Base-by-base conservation (phyloP, 2,797 vertebrate genomes). In the Harpagifer antarcticus region DNA sequence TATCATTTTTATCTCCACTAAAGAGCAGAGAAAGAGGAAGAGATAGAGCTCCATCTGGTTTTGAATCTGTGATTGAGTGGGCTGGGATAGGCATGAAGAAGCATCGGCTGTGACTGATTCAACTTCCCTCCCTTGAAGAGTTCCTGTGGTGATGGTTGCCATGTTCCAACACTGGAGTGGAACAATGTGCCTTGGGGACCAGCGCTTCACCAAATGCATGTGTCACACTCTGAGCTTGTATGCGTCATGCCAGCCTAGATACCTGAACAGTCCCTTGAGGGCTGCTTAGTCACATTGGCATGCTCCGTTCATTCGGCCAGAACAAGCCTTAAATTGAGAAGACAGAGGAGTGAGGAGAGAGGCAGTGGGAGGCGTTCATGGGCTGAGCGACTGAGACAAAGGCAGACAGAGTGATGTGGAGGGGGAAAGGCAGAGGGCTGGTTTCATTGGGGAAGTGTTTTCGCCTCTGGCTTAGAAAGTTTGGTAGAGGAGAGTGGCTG, bases 181-280 rank as follows among this genome's bases (percentile, higher is more conserved):
- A 92, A 89, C 89, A 91, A 88, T 87, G 83, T 33, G 89, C 91
- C 89, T 73, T 37, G 7, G 90, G 87, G 82, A 85, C 71, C 83
- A 62, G 67, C 70, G 59, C 78, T 89, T 86, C 89, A 79, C 86
- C 90, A 91, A 96, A 95, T 94, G 89, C 93, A 96, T 96, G 95
- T 91, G 95, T 96, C 94, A 95, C 92, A 94, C 92, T 71, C 12
- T 53, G 88, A 90, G 94, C 91, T 75, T 80, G 90, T 49, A 84
- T 92, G 74, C 13, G 87, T 90, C 90, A 91, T 94, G 85, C 91
- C 90, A 66, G 80, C 86, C 80, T 42, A 58, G 84, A 86, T 93
- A 94, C 96, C 93, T 95, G 94, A 85, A 71, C 72, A 40, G 84
- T 92, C 93, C 85, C 88, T 82, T 33, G 68, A 87, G 85, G 92